Conservation (phyloP, 2,797 vertebrate genomes). For the Lepilemur septentrionalis region DNA sequence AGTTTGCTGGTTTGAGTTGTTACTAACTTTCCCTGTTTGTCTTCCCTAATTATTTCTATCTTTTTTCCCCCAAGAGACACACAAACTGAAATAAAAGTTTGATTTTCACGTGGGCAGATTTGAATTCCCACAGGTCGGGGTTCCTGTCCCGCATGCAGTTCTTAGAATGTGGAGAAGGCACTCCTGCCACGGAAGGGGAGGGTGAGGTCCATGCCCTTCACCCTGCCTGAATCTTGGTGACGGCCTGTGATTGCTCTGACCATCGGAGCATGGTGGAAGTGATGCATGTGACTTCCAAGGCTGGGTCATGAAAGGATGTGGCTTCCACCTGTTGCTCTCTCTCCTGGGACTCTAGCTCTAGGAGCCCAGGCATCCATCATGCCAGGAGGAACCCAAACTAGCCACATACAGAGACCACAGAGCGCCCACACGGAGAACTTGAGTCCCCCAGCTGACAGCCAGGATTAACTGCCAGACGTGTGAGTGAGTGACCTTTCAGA, state of each 20-base stretch:
- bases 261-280: neutral
- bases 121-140: neutral
- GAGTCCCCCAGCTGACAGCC: neutral
- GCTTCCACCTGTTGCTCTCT: neutral
- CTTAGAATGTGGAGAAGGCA: neutral
- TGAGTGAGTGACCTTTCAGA: neutral
- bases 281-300: neutral
- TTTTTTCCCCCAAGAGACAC: neutral
- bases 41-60: neutral
- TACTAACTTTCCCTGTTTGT: neutral
- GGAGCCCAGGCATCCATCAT: neutral
- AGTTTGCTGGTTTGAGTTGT: neutral
- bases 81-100: neutral
- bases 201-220: too few species aligned
- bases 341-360: neutral
- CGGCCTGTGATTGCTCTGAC: neutral
- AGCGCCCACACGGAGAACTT: neutral
- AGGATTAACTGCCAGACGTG: neutral
- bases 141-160: too few species aligned
- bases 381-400: neutral
- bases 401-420: too few species aligned
- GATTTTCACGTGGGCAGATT: neutral
- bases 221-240: neutral
- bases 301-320: neutral
- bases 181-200: neutral